Evolutionary conservation across 2,888 invertebrate genomes (phyloP), one percentile per base, ranked within the genome.

Genomic region (Mesorhabditis belari): DNA sequence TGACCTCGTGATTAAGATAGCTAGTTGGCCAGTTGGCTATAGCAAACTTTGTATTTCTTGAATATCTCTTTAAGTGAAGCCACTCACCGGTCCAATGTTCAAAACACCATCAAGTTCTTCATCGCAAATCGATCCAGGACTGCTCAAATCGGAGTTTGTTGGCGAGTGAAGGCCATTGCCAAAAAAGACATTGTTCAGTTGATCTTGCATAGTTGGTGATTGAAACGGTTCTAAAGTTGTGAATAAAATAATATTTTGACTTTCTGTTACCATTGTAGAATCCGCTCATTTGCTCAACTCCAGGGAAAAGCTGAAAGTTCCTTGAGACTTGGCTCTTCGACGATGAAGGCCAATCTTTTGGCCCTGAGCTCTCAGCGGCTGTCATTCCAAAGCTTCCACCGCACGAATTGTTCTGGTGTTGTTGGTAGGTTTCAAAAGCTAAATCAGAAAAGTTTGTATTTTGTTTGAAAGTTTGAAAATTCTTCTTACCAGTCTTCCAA

Each of bases 401-500:
- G 50, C 65, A 65, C 5, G 62, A 57, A 6, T 64, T 58, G 27
- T 49, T 60, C 3, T 63, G 63, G 35, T 62, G 62, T 35, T 67
- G 69, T 49, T 71, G 69, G 63, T 69, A 70, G 28, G 67, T 65
- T 50, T 73, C 71, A 60, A 70, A 70, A n/a, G 69, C 67, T 69
- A 58, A 62, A 67, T 61, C 49, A 12, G 5, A 21, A 67, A 63
- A 9, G 9, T 9, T 58, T n/a, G n/a, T 17, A 44, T 21, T n/a
- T 2, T 49, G 9, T 9, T 58, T n/a, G n/a, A n/a, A 44, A 23
- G 9, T 2, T 35, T n/a, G n/a, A 24, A 9, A 17, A 1, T n/a
- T 4, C 17, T 26, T 9, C 5, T 19, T 60, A 69, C 69, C 80
- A 9, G 79, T 79, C 54, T 75, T 76, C 80, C 80, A 80, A 5